Evolutionary conservation across 2,888 invertebrate genomes (phyloP).

Genomic region (Artemia sp.): DNA sequence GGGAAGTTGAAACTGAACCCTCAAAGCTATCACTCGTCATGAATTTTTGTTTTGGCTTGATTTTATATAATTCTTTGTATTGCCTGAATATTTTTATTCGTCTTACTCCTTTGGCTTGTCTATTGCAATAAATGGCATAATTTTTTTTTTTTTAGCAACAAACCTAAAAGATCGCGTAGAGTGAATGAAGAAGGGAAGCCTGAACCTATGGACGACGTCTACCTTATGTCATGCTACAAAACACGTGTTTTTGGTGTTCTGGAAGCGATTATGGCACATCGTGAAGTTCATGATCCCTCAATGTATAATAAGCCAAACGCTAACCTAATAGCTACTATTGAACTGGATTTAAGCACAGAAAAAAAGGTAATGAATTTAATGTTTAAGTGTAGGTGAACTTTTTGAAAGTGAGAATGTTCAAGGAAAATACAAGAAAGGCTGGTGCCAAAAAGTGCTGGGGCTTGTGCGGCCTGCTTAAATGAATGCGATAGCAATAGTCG

Average conservation of each 20-base stretch:
- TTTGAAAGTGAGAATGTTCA: neutral
- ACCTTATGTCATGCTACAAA: slow-evolving; percentile 39
- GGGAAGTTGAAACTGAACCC: too few relatives aligned
- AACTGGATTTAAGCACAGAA: slow-evolving; percentile 58
- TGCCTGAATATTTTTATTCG: too few relatives aligned
- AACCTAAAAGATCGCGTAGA: slow-evolving; percentile 23
- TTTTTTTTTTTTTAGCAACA: neutral
- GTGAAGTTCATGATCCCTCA: slow-evolving; percentile 63
- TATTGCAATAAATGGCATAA: too few relatives aligned
- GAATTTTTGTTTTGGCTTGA: too few relatives aligned
- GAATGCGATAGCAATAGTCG: too few relatives aligned
- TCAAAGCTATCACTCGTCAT: too few relatives aligned
- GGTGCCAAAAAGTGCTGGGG: neutral
- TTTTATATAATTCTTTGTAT: too few relatives aligned
- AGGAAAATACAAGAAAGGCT: neutral
- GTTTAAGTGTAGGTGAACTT: neutral
- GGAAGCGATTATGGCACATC: slow-evolving; percentile 58
- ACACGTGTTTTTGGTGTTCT: slow-evolving; percentile 46
- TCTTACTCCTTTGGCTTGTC: too few relatives aligned
- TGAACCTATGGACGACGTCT: slow-evolving; percentile 48
- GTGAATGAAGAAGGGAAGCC: slow-evolving; percentile 41
- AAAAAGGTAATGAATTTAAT: slow-evolving; percentile 39
- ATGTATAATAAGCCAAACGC: slow-evolving; percentile 61
- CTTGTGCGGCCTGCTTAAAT: neutral
- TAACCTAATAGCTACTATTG: slow-evolving; percentile 48